These are phyloP conservation scores for Chrysomallon squamiferum DNA, from an alignment of 1,140 invertebrate genomes.

Conservation along the genomic window DNA sequence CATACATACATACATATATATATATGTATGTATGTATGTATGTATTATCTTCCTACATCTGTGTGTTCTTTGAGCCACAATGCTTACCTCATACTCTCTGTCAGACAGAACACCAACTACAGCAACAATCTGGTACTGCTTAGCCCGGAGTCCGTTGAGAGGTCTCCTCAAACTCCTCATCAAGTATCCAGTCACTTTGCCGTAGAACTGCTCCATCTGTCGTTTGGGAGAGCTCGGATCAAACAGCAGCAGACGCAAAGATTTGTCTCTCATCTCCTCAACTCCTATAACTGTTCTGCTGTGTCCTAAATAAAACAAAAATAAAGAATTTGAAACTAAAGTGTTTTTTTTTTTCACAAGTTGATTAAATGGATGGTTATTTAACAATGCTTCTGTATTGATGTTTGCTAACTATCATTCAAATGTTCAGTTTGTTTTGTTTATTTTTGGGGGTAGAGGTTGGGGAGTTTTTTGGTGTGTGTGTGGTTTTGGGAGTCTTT, in stretches of 20 bases:
- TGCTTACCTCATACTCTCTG: constrained; percentile 66
- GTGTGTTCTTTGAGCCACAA: no score
- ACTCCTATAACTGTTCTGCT: constrained; percentile 88
- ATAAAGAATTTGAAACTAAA: no score
- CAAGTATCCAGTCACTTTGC: constrained; percentile 67
- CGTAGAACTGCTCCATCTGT: constrained; percentile 75
- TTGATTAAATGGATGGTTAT: no score
- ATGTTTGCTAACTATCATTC: no score
- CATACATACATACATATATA: neutral
- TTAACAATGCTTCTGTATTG: no score
- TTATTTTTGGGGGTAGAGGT: no score
- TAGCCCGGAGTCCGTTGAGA: constrained; percentile 75
- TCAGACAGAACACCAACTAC: constrained; percentile 79
- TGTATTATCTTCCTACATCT: no score
- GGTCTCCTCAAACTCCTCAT: constrained; percentile 78
- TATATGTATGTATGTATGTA: no score
- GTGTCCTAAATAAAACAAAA: constrained; percentile 80
- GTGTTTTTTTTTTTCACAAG: no score
- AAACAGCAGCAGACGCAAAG: constrained; percentile 78
- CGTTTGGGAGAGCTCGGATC: constrained; percentile 84
- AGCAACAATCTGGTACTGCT: constrained; percentile 86
- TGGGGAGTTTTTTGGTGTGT: no score
- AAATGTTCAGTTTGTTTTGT: no score
- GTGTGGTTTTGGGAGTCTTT: no score
- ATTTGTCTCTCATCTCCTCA: constrained; percentile 75